These are phyloP conservation scores for Enteromius thamalakanensis DNA, from an alignment of 2,797 vertebrate genomes.

Conservation along the genomic window DNA sequence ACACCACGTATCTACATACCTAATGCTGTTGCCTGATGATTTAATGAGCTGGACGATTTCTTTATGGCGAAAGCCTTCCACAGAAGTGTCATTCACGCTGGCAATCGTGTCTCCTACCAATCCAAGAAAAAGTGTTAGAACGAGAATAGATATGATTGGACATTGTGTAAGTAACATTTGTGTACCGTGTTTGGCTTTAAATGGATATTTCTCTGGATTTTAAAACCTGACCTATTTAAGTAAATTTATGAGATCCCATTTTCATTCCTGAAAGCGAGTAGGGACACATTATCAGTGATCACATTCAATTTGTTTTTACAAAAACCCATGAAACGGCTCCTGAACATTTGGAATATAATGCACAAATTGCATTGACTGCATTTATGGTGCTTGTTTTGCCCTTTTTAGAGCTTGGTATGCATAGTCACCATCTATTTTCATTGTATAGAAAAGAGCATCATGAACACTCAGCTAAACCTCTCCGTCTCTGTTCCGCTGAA, in stretches of 20 bases:
- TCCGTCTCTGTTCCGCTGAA: not conserved
- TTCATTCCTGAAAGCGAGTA: not conserved
- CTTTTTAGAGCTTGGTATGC: not conserved
- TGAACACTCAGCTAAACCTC: not conserved
- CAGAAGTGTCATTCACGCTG: conserved; percentile 86
- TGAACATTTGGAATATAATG: not conserved
- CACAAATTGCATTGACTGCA: not conserved
- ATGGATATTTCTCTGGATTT: not conserved
- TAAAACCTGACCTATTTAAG: not conserved
- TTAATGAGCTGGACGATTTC: conserved; percentile 96
- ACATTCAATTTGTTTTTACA: not conserved
- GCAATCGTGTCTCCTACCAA: conserved; percentile 91
- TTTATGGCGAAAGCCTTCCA: conserved; percentile 89
- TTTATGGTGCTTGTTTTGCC: not conserved
- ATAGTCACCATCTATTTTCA: not conserved
- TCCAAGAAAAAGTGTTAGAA: conserved; percentile 25
- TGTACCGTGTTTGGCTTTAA: not conserved
- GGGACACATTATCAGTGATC: no score
- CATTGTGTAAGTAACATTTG: not conserved
- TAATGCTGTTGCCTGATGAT: conserved; percentile 85
- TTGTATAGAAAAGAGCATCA: not conserved
- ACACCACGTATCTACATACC: conserved; percentile 69
- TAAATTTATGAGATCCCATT: not conserved
- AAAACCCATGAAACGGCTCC: not conserved
- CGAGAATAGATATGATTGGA: not conserved